These are phyloP conservation scores for Lissocephala sabroskyi DNA, from an alignment of 2,888 invertebrate species.

Conservation along the genomic window DNA sequence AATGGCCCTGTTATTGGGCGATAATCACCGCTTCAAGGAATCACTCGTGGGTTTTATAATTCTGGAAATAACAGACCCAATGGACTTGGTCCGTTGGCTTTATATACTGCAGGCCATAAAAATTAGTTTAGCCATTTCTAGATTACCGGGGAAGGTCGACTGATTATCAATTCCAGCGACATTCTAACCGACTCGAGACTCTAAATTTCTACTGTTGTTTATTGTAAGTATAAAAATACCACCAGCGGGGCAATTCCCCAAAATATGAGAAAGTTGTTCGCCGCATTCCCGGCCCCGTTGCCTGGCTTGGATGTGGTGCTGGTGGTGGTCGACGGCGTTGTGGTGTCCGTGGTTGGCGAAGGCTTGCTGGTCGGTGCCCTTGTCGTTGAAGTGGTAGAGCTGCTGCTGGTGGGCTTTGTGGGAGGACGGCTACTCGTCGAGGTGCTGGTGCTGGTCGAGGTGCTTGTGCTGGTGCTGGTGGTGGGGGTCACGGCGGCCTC, in stretches of 20 bases:
- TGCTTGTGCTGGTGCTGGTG: neutral
- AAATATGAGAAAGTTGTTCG: slow-evolving; percentile 15
- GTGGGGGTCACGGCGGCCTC: slow-evolving; percentile 1
- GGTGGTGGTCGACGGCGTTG: neutral
- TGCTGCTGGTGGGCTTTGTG: too few relatives aligned
- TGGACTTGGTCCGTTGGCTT: too few relatives aligned
- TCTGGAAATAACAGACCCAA: too few relatives aligned
- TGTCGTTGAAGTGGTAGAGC: slow-evolving; percentile 5
- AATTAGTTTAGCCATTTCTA: slow-evolving; percentile 26
- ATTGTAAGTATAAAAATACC: slow-evolving; percentile 20
- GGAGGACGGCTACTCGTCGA: slow-evolving; percentile 2
- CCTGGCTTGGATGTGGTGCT: neutral
- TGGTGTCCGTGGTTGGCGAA: slow-evolving; percentile 3
- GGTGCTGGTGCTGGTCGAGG: neutral
- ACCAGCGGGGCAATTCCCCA: slow-evolving; percentile 18
- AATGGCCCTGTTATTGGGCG: too few relatives aligned
- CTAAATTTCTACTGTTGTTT: slow-evolving; percentile 18
- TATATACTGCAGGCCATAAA: too few relatives aligned
- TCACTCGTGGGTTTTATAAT: too few relatives aligned
- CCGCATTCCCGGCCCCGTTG: too few relatives aligned
- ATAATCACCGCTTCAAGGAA: too few relatives aligned
- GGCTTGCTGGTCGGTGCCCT: too few relatives aligned
- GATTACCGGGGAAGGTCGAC: too few relatives aligned
- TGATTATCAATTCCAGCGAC: too few relatives aligned
- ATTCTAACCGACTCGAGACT: too few relatives aligned